Base-by-base conservation (phyloP, 2,113 vertebrate species). In the Phasianus colchicus region DNA sequence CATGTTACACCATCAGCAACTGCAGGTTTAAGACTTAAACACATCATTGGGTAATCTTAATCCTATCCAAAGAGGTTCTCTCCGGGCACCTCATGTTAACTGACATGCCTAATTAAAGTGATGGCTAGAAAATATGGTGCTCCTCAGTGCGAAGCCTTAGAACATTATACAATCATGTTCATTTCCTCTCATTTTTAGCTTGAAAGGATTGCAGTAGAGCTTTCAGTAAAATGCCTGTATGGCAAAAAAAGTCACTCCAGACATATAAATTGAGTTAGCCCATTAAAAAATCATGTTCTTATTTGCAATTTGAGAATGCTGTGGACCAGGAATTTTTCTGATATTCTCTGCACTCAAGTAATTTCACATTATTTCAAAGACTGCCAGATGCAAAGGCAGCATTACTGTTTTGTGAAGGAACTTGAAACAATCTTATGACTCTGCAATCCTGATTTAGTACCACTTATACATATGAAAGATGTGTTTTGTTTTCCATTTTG, bases 51-150 rank as follows among this genome's bases (percentile, higher is more conserved):
- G 95, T 97, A 97, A 98, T 96, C 97, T 97, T 96, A 97, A 98
- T 97, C 97, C 93, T 94, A 95, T 96, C 86, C 93, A 92, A 60
- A 95, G 96, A 97, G 95, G 96, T 97, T 95, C 96, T 96, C 96
- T 90, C 84, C 92, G 98, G 97, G 93, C 98, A 98, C 98, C 98
- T 97, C 98, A 98, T 98, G 98, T 94, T 96, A 93, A 80, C 94
- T 98, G 98, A 98, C 98, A 98, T 40, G 89, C 97, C 95, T 96
- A 98, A 98, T 99, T 98, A 99, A 70, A 64, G 45, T 94, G 93
- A 97, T 30, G 12, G 58, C 64, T 89, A 87, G 94, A 96, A 97
- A 98, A 98, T 97, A 97, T 95, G 96, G 97, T 63, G 47, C 95
- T 96, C 87, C 95, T 97, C 88, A 97, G 74, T 42, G 55, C 16